Conservation (phyloP, 2,888 invertebrate genomes). For the Orthonychiurus folsomi region DNA sequence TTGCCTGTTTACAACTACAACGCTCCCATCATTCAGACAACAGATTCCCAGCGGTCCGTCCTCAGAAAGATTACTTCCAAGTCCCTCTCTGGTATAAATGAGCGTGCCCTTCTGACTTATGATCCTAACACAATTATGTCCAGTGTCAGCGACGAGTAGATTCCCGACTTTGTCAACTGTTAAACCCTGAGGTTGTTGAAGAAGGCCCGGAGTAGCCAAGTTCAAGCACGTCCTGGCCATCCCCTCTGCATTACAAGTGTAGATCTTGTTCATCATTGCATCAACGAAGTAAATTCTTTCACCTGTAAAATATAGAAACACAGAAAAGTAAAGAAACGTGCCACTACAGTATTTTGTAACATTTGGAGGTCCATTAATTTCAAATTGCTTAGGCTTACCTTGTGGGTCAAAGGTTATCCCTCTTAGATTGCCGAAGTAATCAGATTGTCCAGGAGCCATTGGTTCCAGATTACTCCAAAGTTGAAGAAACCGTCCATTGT, state of each 20-base stretch:
- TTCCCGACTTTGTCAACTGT: neutral
- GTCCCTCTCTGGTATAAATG: neutral
- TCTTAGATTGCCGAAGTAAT: neutral
- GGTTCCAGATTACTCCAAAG: neutral
- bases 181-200: neutral
- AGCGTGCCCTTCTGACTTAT: neutral
- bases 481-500: neutral
- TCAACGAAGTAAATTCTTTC: neutral
- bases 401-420: neutral
- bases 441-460: too few relatives aligned
- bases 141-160: neutral
- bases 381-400: neutral
- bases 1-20: neutral
- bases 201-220: neutral
- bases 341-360: neutral
- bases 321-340: neutral
- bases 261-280: neutral
- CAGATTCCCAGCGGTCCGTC: neutral
- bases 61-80: neutral
- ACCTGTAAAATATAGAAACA: neutral
- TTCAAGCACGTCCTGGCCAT: neutral
- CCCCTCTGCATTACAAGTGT: neutral
- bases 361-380: too few relatives aligned
- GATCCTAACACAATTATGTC: neutral
- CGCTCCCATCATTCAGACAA: neutral